These are phyloP conservation scores for Helarctos malayanus DNA, from an alignment of 2,797 vertebrate species.

Conservation along the genomic window DNA sequence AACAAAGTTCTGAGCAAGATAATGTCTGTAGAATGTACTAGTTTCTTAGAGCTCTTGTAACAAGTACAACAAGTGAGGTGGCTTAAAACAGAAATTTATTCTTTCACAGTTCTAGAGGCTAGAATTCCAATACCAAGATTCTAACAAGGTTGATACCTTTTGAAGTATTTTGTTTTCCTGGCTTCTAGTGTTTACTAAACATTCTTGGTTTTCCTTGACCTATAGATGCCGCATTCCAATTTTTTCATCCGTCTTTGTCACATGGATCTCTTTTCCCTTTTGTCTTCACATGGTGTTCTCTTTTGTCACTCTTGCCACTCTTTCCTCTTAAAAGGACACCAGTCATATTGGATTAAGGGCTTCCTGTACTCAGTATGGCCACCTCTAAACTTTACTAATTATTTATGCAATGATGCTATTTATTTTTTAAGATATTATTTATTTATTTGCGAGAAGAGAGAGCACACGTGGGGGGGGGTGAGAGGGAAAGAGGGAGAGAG, in stretches of 20 bases:
- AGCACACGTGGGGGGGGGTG: fast-evolving
- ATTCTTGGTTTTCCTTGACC: background rate
- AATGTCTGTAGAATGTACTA: background rate
- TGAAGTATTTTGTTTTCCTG: background rate
- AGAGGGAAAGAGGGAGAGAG: background rate
- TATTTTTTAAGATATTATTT: background rate
- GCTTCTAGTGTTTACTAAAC: background rate
- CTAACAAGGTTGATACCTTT: background rate
- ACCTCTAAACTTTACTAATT: background rate
- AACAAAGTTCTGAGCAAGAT: background rate
- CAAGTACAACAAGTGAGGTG: background rate
- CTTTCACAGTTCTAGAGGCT: background rate
- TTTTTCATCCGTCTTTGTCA: background rate
- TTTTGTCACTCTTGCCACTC: background rate
- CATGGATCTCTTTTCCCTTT: background rate
- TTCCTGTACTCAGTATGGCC: background rate
- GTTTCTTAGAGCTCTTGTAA: background rate
- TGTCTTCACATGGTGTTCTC: background rate
- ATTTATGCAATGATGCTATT: background rate
- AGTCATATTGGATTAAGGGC: background rate
- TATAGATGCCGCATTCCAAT: background rate
- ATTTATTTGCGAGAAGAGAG: background rate
- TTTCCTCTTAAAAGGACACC: background rate
- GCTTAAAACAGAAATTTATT: background rate
- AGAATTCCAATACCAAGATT: background rate